Percentiles rank a stretch among this genome's conserved stretches.
These are phyloP conservation scores for Alentia gelatinosa DNA, from an alignment of 2,888 invertebrate species.

Conservation along the genomic window DNA sequence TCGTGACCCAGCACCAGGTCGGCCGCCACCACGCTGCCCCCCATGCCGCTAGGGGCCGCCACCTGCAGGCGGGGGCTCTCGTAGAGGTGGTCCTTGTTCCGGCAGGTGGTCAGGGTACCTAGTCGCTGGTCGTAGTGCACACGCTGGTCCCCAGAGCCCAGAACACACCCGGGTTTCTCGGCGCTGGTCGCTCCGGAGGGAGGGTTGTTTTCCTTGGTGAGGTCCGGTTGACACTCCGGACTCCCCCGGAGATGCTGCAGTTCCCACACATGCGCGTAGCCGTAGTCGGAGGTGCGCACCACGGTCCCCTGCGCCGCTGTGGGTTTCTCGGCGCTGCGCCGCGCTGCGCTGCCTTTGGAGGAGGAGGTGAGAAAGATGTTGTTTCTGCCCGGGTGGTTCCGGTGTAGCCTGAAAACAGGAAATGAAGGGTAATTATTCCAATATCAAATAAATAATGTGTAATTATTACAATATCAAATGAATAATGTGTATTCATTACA, in stretches of 20 bases:
- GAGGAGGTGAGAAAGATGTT: constrained; percentile 40
- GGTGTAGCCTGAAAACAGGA: neutral
- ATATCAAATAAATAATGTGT: too few species aligned
- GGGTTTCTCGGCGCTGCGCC: neutral
- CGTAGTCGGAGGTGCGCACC: constrained; percentile 42
- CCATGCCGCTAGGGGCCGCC: neutral
- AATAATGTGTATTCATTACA: too few species aligned
- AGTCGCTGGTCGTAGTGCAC: constrained; percentile 33
- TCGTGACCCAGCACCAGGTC: neutral
- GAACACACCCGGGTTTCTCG: neutral
- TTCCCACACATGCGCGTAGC: constrained; percentile 52
- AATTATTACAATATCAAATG: too few species aligned
- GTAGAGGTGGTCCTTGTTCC: constrained; percentile 35
- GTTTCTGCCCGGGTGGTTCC: neutral
- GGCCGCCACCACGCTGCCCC: neutral
- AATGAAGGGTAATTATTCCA: neutral
- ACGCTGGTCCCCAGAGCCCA: neutral
- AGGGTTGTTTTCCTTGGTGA: constrained; percentile 13
- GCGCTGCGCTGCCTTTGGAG: neutral
- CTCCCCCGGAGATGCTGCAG: constrained; percentile 44
- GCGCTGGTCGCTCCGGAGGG: neutral
- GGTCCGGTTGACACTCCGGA: constrained; percentile 22
- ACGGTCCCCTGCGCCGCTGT: neutral
- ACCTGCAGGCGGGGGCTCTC: neutral
- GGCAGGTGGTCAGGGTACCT: constrained; percentile 8